phyloP scores from a whole-genome alignment of 2,888 invertebrate species.

The Tenthredo mesomela region DNA sequence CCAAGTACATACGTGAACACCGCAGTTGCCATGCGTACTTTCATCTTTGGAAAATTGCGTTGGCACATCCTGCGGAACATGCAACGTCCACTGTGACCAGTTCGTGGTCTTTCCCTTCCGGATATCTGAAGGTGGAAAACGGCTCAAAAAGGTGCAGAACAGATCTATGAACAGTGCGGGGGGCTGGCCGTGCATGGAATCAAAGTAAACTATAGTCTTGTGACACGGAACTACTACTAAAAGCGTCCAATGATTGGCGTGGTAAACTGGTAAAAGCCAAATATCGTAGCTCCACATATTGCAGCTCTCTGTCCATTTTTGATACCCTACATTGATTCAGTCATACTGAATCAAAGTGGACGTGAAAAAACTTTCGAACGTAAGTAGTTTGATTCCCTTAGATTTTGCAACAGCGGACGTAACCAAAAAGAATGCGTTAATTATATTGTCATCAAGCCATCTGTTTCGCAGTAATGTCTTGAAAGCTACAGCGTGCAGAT shows the following conservation, averaged over 20 bases:
- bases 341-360: neutral
- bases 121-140: neutral
- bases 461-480: neutral
- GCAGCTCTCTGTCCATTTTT: neutral
- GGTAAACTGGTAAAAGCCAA: neutral
- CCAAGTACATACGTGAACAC: neutral
- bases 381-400: neutral
- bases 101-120: neutral
- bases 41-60: neutral
- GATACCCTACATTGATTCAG: neutral
- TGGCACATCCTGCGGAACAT: neutral
- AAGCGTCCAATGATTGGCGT: neutral
- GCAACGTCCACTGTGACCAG: neutral
- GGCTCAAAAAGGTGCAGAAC: neutral
- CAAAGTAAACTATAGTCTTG: neutral
- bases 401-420: neutral
- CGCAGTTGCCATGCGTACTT: neutral
- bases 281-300: constrained; percentile 1
- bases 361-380: neutral
- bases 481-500: neutral
- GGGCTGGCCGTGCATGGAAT: neutral
- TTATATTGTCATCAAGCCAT: neutral
- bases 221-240: neutral
- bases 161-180: neutral
- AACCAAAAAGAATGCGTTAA: neutral